Conservation (phyloP, 2,888 invertebrate species). For the Torymus auratus region DNA sequence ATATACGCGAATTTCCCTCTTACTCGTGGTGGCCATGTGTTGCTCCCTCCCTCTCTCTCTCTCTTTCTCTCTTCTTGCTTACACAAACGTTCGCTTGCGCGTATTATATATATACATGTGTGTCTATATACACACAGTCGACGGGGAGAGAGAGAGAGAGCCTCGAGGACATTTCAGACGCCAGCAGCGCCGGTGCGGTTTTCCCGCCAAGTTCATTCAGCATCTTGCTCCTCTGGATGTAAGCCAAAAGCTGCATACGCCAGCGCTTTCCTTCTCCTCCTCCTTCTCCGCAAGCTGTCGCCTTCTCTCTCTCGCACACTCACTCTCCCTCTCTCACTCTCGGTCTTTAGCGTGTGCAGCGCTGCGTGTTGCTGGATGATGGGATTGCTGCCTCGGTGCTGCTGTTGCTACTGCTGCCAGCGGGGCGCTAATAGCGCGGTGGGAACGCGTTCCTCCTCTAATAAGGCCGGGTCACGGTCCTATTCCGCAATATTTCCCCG, state of each 20-base stretch:
- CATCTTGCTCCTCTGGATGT: conserved; percentile 70
- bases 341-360: conserved; percentile 7
- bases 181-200: conserved; percentile 62
- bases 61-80: not conserved
- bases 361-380: conserved; percentile 34
- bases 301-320: conserved; percentile 41
- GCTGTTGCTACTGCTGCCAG: conserved; percentile 50
- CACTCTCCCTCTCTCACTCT: conserved; percentile 45
- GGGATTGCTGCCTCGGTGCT: conserved; percentile 44
- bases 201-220: conserved; percentile 76
- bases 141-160: not conserved
- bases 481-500: conserved; percentile 67
- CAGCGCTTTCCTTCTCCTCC: conserved; percentile 35
- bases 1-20: no score
- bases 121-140: not conserved
- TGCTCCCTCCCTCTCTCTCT: no score
- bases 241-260: conserved; percentile 73
- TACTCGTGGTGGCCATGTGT: no score
- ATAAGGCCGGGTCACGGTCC: conserved; percentile 68
- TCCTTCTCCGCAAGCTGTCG: conserved; percentile 50
- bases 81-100: not conserved
- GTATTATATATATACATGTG: not conserved
- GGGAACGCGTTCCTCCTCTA: conserved; percentile 61
- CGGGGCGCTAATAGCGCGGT: conserved; percentile 47
- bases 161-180: conserved; percentile 44